Evolutionary conservation across 2,888 invertebrate species (phyloP).

Genomic region (Neuroscelio doddi): DNA sequence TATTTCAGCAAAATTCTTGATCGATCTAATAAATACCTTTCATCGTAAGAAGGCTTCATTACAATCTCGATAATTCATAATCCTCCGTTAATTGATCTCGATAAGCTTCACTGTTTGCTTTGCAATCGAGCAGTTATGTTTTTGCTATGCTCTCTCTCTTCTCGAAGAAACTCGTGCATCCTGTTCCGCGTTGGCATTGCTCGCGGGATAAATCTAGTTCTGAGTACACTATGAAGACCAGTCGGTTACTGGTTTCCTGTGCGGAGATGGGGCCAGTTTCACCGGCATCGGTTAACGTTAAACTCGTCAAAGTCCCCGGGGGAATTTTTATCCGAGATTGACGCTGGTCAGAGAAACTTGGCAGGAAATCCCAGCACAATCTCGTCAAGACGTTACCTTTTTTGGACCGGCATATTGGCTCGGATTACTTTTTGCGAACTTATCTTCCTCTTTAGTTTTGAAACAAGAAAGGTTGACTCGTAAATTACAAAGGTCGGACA

Average conservation of each 20-base stretch:
- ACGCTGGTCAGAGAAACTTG: neutral
- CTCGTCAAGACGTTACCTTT: slow-evolving; percentile 2
- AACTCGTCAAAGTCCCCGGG: no score
- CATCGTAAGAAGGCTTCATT: neutral
- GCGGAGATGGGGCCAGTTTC: slow-evolving; percentile 1
- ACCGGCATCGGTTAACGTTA: neutral
- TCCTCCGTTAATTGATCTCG: slow-evolving; percentile 22
- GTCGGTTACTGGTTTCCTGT: slow-evolving; percentile 1
- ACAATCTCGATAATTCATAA: slow-evolving; percentile 20
- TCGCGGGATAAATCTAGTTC: neutral
- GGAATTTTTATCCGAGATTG: neutral
- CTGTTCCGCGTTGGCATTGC: slow-evolving; percentile 8
- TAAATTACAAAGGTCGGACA: no score
- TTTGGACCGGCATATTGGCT: no score
- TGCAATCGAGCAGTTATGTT: slow-evolving; percentile 4
- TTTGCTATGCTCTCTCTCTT: slow-evolving; percentile 12
- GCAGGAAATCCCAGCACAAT: slow-evolving; percentile 1
- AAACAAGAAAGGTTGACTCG: no score
- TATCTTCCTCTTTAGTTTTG: no score
- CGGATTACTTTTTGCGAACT: no score
- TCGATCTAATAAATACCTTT: neutral
- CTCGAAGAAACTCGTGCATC: neutral
- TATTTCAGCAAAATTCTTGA: no score
- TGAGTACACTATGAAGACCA: neutral
- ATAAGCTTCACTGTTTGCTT: slow-evolving; percentile 8